Conservation (phyloP, 2,797 vertebrate genomes). For the Alauda arvensis region DNA sequence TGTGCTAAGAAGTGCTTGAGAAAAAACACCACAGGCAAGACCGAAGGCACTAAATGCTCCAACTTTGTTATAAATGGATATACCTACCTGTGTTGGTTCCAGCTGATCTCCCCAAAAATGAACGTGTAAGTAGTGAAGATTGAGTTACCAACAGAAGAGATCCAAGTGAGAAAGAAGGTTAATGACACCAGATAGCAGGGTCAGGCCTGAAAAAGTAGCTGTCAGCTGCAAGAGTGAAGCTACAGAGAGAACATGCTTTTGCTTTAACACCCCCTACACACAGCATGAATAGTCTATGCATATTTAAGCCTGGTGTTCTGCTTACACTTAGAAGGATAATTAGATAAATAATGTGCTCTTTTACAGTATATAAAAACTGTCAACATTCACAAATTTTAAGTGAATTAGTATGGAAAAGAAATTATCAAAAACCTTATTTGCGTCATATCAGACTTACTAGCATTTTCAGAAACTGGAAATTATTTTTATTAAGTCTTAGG, state of each 20-base stretch:
- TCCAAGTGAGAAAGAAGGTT: not conserved
- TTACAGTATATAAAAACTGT: not conserved
- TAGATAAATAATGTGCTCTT: not conserved
- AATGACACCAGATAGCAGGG: conserved; percentile 17
- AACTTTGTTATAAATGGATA: not conserved
- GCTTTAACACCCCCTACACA: conserved; percentile 24
- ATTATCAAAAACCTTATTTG: not conserved
- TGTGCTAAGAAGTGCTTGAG: not conserved
- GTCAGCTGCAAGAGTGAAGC: conserved; percentile 36
- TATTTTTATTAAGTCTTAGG: not conserved
- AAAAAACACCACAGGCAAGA: not conserved
- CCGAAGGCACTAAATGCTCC: not conserved
- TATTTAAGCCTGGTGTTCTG: not conserved
- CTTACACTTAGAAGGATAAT: not conserved
- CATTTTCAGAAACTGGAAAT: not conserved
- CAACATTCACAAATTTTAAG: not conserved
- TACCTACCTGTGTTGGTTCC: not conserved
- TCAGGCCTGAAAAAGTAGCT: conserved; percentile 31
- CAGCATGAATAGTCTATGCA: not conserved
- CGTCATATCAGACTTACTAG: not conserved
- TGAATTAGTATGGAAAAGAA: not conserved
- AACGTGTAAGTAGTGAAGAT: not conserved
- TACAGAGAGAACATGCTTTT: not conserved
- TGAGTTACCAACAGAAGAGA: not conserved
- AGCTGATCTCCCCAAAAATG: not conserved